Base-by-base conservation (phyloP, 2,888 invertebrate species). In the Tetragonula carbonaria region DNA sequence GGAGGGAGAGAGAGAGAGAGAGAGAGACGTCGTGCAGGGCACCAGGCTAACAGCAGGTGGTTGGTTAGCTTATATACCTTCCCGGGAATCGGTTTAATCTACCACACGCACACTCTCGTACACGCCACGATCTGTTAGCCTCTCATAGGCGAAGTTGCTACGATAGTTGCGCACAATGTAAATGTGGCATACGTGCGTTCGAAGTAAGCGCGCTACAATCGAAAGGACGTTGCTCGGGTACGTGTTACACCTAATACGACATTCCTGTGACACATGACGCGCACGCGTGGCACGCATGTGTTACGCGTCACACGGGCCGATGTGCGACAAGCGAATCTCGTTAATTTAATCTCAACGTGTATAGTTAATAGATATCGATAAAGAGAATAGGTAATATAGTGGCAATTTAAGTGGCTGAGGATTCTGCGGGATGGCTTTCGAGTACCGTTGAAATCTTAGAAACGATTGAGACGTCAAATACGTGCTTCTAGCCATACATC, bases 21-120 rank as follows among this genome's bases (percentile, higher is more conserved):
- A 89, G 86, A 87, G 88, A 91, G 87, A 92, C 85, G 88, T 88
- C 80, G 88, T 85, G 87, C 87, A 83, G 88, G 90, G 92, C 90
- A 92, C 91, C 91, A 90, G 89, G 88, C 91, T 91, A 93, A 93
- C 93, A 93, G 93, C 93, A 93, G 93, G 93, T 92, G 93, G 93
- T 92, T 93, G 90, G 88, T 91, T 91, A 90, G 93, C 92, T 93
- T 93, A 93, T 93, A 93, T 92, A 92, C 93, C 92, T 93, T 92
- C 92, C 88, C 91, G 87, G 88, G 93, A 93, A 93, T 93, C 92
- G 92, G 91, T 92, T 92, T 91, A 90, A 91, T 88, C 87, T 92
- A 88, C 88, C 45, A 87, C 87, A 86, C 87, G 85, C 79, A 55
- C 63, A 71, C 65, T 51, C 51, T 45, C 65, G 55, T 82, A 63